Conservation (phyloP, 2,113 vertebrate species). For the Crotalus tigris region DNA sequence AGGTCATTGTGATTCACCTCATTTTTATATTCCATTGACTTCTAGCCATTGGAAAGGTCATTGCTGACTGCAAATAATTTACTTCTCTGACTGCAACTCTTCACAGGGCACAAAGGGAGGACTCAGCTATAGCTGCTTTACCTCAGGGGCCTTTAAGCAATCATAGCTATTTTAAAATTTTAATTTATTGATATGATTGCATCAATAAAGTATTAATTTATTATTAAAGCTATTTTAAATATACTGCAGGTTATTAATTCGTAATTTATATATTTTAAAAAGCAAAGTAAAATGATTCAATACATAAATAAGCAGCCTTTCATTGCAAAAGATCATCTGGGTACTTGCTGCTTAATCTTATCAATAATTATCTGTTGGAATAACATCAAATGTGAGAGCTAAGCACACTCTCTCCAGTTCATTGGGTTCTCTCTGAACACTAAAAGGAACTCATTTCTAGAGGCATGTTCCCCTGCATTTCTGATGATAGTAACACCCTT, state of each 20-base stretch:
- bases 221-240: neutral
- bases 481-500: neutral
- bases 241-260: neutral
- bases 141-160: neutral
- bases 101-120: neutral
- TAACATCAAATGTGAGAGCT: neutral
- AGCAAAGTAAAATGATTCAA: too few relatives aligned
- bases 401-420: neutral
- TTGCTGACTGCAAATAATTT: neutral
- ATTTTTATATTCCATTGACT: neutral
- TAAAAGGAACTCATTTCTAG: neutral
- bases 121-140: neutral
- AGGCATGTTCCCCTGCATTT: neutral
- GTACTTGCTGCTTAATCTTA: neutral
- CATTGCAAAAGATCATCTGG: neutral
- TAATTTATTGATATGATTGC: neutral
- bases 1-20: neutral
- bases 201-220: neutral
- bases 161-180: neutral
- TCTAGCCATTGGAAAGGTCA: neutral
- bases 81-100: neutral
- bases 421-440: neutral
- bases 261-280: neutral
- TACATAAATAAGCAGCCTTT: neutral
- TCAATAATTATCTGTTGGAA: neutral